phyloP scores from a whole-genome alignment of 2,797 vertebrate genomes.

The Dendrocincla tyrannina region DNA sequence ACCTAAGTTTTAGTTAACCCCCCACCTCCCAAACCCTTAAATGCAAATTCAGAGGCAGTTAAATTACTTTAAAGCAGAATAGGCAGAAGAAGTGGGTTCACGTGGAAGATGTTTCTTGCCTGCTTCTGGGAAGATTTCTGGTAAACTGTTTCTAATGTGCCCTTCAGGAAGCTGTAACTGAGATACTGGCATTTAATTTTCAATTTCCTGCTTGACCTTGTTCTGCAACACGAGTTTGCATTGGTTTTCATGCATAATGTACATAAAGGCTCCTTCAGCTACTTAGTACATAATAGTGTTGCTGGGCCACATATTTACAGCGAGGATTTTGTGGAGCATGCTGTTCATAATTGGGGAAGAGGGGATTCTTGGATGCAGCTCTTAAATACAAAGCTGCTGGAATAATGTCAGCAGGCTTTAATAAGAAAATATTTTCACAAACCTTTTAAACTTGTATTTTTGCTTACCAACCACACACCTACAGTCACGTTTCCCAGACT shows the following conservation, averaged over 20 bases:
- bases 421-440: neutral
- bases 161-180: slow-evolving; percentile 31
- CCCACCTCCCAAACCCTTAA: neutral
- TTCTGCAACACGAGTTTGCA: neutral
- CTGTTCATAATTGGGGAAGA: neutral
- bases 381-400: neutral
- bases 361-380: neutral
- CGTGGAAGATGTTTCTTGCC: neutral
- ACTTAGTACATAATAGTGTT: neutral
- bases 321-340: neutral
- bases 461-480: neutral
- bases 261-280: neutral
- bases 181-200: slow-evolving; percentile 23
- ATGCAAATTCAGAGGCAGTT: neutral
- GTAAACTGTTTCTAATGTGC: neutral
- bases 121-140: neutral
- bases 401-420: neutral
- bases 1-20: neutral
- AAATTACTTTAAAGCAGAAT: neutral
- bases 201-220: slow-evolving; percentile 31
- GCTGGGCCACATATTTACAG: neutral
- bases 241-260: neutral
- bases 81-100: neutral
- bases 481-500: neutral
- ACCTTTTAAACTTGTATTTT: neutral